phyloP scores from a whole-genome alignment of 2,888 invertebrate species.

The Rapana venosa region DNA sequence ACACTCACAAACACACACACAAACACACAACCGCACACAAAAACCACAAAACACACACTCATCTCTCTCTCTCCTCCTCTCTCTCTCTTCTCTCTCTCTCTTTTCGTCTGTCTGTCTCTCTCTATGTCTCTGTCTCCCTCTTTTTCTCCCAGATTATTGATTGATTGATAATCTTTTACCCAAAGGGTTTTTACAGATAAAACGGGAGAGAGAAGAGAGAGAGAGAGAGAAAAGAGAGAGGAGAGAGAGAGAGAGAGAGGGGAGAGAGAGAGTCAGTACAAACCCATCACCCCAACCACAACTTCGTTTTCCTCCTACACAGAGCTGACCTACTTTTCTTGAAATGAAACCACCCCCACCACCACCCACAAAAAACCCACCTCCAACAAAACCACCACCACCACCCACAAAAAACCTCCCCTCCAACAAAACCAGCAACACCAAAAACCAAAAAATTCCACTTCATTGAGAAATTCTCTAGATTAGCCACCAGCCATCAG shows the following conservation, averaged over 20 bases:
- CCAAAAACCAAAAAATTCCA: neutral
- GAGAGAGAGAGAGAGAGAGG: too few relatives aligned
- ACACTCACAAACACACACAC: too few relatives aligned
- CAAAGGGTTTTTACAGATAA: too few relatives aligned
- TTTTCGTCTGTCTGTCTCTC: neutral
- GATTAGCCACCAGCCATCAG: neutral
- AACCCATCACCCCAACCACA: neutral
- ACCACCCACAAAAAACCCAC: neutral
- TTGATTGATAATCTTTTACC: neutral
- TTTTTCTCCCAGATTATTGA: neutral
- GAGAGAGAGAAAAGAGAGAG: too few relatives aligned
- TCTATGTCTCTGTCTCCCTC: neutral
- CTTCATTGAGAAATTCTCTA: neutral
- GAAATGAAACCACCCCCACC: neutral
- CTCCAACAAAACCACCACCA: neutral
- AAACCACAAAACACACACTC: neutral
- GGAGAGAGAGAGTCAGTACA: neutral
- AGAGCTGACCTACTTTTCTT: neutral
- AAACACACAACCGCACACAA: neutral
- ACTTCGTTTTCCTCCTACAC: too few relatives aligned
- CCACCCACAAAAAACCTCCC: neutral
- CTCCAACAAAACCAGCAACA: neutral
- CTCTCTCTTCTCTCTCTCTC: neutral
- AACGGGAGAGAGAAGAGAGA: too few relatives aligned
- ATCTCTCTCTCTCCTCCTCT: neutral